phyloP scores from a whole-genome alignment of 2,113 vertebrate species.

The Chiloscyllium plagiosum region DNA sequence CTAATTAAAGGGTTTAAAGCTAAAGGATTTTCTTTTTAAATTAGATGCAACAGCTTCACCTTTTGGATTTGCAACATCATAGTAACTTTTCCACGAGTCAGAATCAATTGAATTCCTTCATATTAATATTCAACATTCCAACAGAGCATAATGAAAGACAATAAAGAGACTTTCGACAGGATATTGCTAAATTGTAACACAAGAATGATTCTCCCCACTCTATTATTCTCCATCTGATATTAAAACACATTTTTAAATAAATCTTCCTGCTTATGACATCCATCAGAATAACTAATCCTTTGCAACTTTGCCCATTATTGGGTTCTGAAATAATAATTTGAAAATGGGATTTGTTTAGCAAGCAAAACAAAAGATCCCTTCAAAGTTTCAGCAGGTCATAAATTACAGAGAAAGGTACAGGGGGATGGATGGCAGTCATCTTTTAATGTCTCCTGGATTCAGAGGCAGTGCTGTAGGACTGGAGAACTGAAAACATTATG shows the following conservation, averaged over 20 bases:
- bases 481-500: too few species aligned
- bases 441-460: too few species aligned
- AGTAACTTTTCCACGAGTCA: background rate
- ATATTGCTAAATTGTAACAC: background rate
- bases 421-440: too few species aligned
- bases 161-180: background rate
- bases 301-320: background rate
- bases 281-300: background rate
- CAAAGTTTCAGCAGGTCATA: background rate
- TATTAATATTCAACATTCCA: background rate
- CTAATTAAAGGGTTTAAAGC: background rate
- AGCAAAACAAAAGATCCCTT: background rate
- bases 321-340: background rate
- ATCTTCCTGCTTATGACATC: background rate
- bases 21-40: background rate
- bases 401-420: too few species aligned
- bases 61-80: background rate
- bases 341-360: background rate
- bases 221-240: background rate
- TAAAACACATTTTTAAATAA: background rate
- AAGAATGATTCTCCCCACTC: background rate
- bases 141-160: background rate
- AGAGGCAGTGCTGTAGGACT: too few species aligned
- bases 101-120: background rate
- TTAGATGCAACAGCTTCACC: background rate